Evolutionary conservation across 1,140 invertebrate genomes (phyloP), one percentile per base, ranked within the genome.

Genomic region (Hyposmocoma kahamanoa): DNA sequence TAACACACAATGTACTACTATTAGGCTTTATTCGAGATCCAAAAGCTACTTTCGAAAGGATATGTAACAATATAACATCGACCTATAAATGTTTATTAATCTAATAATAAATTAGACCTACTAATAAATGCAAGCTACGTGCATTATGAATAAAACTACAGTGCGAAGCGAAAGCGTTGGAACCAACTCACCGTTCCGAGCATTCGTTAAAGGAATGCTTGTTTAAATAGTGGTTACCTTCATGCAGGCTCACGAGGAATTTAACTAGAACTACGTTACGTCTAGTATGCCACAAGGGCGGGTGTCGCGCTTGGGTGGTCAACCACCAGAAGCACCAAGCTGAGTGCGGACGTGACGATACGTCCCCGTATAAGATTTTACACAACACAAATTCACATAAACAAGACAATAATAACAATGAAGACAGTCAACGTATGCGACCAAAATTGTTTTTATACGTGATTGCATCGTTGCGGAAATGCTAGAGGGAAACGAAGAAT

Each of bases 351-450:
- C 77, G 77, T 76, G 69, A 65, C 72, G 76, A 52, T 67, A 57
- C 50, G 52, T 72, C 71, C 74, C 68, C 55, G 61, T 64, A 68
- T 53, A 66, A 58, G 28, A 20, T 41, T 56, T 55, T 79, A 73
- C 78, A 83, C 82, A 79, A 83, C 82, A 85, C 82, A 83, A 85
- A 82, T 83, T 82, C 82, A 85, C 79, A 83, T 82, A 66, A 82
- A 82, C 79, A 83, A 85, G 79, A 83, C 79, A 84, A 76, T 78
- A 77, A 73, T 58, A 71, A 83, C 70, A 70, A 72, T 53, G 50
- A 61, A 60, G 70, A 83, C 74, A 81, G 65, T 75, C 66, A 73
- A 82, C 62, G 72, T 72, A 83, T 73, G 82, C 81, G 81, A 84
- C 81, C 81, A 84, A 84, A 84, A 84, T 84, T 80, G 81, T 84